Evolutionary conservation across 1,140 invertebrate genomes (phyloP).

Genomic region (Drosophila murphyi): DNA sequence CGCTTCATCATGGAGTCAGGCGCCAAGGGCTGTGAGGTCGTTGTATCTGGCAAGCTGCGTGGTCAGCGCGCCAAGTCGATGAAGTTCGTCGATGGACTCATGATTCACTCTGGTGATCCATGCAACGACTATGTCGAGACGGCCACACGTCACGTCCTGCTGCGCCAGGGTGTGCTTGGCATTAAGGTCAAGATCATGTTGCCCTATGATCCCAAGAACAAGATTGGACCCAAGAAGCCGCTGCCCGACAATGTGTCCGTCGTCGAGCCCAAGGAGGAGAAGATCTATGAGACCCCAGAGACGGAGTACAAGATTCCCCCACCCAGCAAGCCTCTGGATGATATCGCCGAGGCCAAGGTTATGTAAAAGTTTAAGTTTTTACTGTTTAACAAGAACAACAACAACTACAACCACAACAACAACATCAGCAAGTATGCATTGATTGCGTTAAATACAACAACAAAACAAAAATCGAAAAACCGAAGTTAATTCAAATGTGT

Average conservation of each 20-base stretch:
- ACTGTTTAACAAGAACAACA: constrained; percentile 63
- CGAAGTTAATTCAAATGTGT: constrained; percentile 63
- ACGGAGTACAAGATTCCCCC: constrained; percentile 84
- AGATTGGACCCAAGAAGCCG: constrained; percentile 98
- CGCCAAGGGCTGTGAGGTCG: constrained; percentile 98
- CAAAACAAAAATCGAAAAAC: constrained; percentile 43
- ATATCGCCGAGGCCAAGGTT: constrained; percentile 77
- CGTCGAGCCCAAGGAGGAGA: constrained; percentile 96
- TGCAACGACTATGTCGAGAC: constrained; percentile 99
- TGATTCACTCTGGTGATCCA: constrained; percentile 99
- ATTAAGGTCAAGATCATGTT: constrained; percentile 99
- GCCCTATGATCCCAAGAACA: constrained; percentile 98
- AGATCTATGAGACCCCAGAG: constrained; percentile 85
- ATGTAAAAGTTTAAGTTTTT: constrained; percentile 79
- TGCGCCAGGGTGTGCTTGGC: constrained; percentile 96
- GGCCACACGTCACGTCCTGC: constrained; percentile 98
- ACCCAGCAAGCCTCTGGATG: constrained; percentile 75
- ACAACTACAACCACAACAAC: constrained; percentile 33
- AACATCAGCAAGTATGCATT: constrained; percentile 51
- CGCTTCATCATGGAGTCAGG: constrained; percentile 99
- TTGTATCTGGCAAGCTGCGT: constrained; percentile 99
- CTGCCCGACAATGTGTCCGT: constrained; percentile 98
- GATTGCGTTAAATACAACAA: constrained; percentile 70
- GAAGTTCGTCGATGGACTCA: constrained; percentile 99
- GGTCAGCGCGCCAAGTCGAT: constrained; percentile 99